Evolutionary conservation across 2,113 vertebrate species (phyloP).

Genomic region (Cryptomyrus ogoouensis): DNA sequence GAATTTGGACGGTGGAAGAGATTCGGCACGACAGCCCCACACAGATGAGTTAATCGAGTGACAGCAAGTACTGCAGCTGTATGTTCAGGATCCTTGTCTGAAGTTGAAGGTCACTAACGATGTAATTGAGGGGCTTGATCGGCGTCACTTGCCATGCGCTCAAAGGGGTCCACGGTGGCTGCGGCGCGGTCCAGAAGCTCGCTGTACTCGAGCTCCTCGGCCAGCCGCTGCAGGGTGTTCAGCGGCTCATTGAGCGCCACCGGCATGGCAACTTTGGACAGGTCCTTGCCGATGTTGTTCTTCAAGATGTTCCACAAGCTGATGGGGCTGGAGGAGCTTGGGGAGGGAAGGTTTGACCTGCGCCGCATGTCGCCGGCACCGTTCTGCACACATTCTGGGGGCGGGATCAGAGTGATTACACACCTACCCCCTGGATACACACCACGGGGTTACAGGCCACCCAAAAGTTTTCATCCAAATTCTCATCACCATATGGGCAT

Average conservation of each 20-base stretch:
- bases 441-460: background rate
- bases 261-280: conserved; percentile 95
- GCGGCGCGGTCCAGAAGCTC: conserved; percentile 84
- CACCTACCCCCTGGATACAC: background rate
- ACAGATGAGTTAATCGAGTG: background rate
- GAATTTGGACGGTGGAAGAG: background rate
- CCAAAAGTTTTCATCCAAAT: background rate
- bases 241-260: conserved; percentile 91
- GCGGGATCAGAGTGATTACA: conserved; percentile 2
- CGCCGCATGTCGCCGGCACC: conserved; percentile 44
- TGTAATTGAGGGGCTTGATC: background rate
- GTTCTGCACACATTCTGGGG: conserved; percentile 62
- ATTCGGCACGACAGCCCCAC: background rate
- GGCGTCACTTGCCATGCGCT: conserved; percentile 77
- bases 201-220: conserved; percentile 95
- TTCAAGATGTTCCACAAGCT: conserved; percentile 94
- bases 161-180: conserved; percentile 57
- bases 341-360: conserved; percentile 72
- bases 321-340: conserved; percentile 76
- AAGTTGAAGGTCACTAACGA: too few relatives aligned
- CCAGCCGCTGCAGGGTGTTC: conserved; percentile 89
- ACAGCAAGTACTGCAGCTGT: background rate
- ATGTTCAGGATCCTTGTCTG: background rate
- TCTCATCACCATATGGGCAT: background rate
- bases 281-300: conserved; percentile 95